Base-by-base conservation (phyloP, 2,113 vertebrate species). In the Callaeas wilsoni region DNA sequence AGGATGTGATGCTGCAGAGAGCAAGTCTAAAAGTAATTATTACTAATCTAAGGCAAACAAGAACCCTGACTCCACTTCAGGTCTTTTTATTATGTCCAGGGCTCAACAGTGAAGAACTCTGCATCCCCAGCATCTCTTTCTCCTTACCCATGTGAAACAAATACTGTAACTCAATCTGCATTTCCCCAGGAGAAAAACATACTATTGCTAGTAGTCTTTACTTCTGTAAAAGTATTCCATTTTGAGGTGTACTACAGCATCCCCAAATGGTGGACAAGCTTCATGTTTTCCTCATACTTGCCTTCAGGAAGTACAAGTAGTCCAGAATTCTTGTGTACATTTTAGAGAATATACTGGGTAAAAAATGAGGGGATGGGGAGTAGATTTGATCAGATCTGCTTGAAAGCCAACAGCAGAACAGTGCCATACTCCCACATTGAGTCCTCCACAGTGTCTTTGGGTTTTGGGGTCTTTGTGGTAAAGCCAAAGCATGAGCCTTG, bases 351-450 rank as follows among this genome's bases (percentile, higher is more conserved):
- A 52, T 5, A 69, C 3, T 33, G n/a, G 8, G 12, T 23, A 23
- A 47, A 29, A 50, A 41, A 19, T 20, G 3, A 37, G 60, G 16
- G 22, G 19, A 47, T 5, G 4, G 23, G n/a, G 21, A 67, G 9
- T 16, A 60, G 26, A 32, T 55, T 12, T 47, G 55, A 69, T 33
- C 14, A 35, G 16, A 64, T 39, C 55, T 41, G 25, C 49, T 5
- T 29, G 44, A 53, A 60, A 87, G 55, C 46, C 7, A 10, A 67
- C 63, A 37, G 29, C 33, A 47, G 0, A 22, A 19, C 5, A 13
- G 35, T 9, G 13, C 26, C 26, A 37, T 6, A 3, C 8, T 23
- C 22, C 5, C 1, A 22, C 3, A 6, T 16, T 5, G 6, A 25
- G 12, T 23, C 52, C 60, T 84, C 33, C 42, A 35, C 26, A 29